A percentile compares a stretch with the other conserved stretches of the same genome.
phyloP scores from a whole-genome alignment of 2,113 vertebrate species.

The Chaetops frenatus region DNA sequence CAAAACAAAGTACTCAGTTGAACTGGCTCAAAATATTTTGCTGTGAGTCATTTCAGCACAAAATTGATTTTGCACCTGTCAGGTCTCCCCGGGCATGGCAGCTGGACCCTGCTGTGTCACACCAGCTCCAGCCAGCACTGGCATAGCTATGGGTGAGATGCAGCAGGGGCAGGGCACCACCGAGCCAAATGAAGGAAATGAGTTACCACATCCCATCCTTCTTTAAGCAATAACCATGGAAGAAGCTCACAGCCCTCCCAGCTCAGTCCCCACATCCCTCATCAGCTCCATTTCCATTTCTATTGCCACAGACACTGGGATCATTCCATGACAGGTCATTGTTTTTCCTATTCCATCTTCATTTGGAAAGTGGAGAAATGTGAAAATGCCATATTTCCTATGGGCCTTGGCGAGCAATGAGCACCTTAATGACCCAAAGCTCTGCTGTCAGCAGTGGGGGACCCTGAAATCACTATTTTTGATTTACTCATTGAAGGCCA shows the following conservation, averaged over 20 bases:
- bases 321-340: not conserved
- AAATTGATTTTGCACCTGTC: not conserved
- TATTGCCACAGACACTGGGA: not conserved
- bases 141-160: not conserved
- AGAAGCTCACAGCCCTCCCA: not conserved
- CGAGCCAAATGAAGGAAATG: not conserved
- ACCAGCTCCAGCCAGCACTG: not conserved
- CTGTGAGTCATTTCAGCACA: not conserved
- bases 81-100: not conserved
- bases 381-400: not conserved
- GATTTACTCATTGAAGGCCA: not conserved
- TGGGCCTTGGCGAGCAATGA: not conserved
- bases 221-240: not conserved
- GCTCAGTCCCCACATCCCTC: not conserved
- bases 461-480: not conserved
- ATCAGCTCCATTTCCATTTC: not conserved
- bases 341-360: not conserved
- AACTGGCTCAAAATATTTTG: not conserved
- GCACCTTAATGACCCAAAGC: not conserved
- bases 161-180: not conserved
- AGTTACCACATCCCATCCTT: not conserved
- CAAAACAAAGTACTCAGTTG: not conserved
- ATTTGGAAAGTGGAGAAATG: not conserved
- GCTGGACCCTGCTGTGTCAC: not conserved
- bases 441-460: not conserved